phyloP scores from a whole-genome alignment of 2,113 vertebrate genomes.

The Ancistrus triradiatus region DNA sequence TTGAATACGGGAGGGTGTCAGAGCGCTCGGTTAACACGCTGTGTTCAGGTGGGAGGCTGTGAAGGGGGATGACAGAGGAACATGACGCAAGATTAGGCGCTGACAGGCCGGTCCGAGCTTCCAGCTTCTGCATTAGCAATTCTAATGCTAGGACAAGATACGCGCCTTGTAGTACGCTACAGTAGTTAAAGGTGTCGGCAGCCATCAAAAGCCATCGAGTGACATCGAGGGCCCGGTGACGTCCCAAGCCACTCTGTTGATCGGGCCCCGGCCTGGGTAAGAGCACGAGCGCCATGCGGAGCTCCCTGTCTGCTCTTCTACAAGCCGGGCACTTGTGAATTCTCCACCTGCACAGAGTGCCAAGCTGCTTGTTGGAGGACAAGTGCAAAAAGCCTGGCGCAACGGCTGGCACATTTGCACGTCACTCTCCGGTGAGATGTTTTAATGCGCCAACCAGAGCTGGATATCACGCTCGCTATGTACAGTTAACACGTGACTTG shows the following conservation, averaged over 20 bases:
- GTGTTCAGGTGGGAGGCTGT: conserved; percentile 35
- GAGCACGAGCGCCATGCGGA: conserved; percentile 18
- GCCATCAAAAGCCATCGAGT: conserved; percentile 40
- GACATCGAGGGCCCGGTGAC: conserved; percentile 37
- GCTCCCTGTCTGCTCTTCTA: conserved; percentile 32
- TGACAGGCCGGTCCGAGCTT: conserved; percentile 28
- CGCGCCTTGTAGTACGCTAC: conserved; percentile 40
- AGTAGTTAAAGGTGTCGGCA: conserved; percentile 35
- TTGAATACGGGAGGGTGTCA: conserved; percentile 38
- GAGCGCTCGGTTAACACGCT: conserved; percentile 41
- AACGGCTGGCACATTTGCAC: conserved; percentile 38
- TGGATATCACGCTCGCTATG: too few species aligned
- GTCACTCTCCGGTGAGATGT: conserved; percentile 25
- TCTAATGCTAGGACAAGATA: conserved; percentile 49
- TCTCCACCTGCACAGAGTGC: conserved; percentile 35
- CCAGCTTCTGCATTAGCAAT: conserved; percentile 47
- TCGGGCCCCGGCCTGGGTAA: conserved; percentile 27
- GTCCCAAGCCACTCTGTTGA: conserved; percentile 20
- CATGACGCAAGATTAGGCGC: conserved; percentile 47
- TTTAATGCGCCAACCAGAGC: conserved; percentile 18
- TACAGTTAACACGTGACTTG: too few species aligned
- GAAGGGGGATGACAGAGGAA: conserved; percentile 30
- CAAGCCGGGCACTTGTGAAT: conserved; percentile 35
- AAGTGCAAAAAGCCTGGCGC: conserved; percentile 45
- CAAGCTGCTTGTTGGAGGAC: conserved; percentile 36